Evolutionary conservation across 2,113 vertebrate species (phyloP).

Genomic region (Ellobius talpinus): DNA sequence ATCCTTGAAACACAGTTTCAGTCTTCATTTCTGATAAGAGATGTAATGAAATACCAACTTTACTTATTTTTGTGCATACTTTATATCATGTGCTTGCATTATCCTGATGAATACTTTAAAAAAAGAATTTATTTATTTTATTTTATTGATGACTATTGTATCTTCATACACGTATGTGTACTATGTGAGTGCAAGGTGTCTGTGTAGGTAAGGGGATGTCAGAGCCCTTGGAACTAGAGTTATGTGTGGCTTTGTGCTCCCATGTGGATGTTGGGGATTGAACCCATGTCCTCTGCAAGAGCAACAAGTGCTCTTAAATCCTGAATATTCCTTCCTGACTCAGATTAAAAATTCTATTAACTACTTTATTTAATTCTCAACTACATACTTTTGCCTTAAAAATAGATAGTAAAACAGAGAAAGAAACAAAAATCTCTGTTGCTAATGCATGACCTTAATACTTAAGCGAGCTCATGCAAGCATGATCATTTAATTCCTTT

Average conservation of each 20-base stretch:
- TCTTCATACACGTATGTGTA: neutral
- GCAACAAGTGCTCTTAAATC: neutral
- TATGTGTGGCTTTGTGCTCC: neutral
- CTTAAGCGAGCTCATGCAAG: neutral
- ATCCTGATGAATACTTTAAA: neutral
- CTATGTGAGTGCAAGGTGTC: neutral
- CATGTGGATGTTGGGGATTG: neutral
- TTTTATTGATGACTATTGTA: neutral
- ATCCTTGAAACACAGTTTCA: neutral
- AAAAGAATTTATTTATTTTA: neutral
- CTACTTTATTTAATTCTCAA: neutral
- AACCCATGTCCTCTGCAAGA: neutral
- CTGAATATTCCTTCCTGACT: neutral
- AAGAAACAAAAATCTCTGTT: neutral
- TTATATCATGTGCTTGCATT: neutral
- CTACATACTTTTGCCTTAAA: neutral
- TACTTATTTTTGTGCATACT: neutral
- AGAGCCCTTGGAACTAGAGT: neutral
- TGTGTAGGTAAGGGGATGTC: neutral
- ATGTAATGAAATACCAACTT: neutral
- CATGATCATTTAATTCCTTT: constrained; percentile 33
- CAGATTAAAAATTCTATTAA: neutral
- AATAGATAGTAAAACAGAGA: neutral
- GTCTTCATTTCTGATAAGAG: neutral
- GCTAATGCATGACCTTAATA: neutral